Evolutionary conservation across 2,113 vertebrate genomes (phyloP).

Genomic region (Tursiops truncatus): DNA sequence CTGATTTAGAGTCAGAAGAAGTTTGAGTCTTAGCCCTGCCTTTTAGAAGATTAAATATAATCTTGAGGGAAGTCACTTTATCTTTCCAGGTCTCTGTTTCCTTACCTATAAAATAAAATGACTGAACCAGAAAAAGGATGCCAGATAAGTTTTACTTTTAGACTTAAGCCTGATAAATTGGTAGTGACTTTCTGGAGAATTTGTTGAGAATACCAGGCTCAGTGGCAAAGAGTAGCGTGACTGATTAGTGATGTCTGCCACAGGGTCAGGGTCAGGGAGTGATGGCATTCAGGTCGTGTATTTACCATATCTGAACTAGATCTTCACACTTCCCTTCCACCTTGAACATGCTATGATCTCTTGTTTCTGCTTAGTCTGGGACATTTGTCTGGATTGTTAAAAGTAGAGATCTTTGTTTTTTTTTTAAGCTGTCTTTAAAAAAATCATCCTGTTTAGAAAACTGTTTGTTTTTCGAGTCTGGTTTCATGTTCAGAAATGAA

Average conservation of each 20-base stretch:
- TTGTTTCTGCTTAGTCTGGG: background rate
- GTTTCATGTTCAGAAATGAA: slow-evolving; percentile 26
- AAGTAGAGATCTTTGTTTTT: background rate
- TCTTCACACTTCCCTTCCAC: background rate
- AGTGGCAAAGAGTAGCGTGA: background rate
- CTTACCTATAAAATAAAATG: slow-evolving; percentile 24
- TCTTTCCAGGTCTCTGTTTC: slow-evolving; percentile 29
- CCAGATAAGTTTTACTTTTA: slow-evolving; percentile 8
- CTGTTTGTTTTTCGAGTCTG: background rate
- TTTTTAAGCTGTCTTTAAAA: background rate
- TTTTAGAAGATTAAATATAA: background rate
- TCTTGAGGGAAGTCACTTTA: background rate
- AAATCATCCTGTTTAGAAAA: background rate
- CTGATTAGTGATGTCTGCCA: background rate
- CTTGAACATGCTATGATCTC: background rate
- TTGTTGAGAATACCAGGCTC: background rate
- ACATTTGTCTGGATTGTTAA: background rate
- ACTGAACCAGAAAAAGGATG: background rate
- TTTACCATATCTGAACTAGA: background rate
- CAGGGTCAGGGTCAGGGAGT: background rate
- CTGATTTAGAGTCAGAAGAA: background rate
- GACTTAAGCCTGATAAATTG: background rate
- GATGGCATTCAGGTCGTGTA: background rate
- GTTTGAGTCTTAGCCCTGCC: background rate
- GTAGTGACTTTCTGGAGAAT: background rate